Base-by-base conservation (phyloP, 2,888 invertebrate species). In the Caenorhabditis sinica region DNA sequence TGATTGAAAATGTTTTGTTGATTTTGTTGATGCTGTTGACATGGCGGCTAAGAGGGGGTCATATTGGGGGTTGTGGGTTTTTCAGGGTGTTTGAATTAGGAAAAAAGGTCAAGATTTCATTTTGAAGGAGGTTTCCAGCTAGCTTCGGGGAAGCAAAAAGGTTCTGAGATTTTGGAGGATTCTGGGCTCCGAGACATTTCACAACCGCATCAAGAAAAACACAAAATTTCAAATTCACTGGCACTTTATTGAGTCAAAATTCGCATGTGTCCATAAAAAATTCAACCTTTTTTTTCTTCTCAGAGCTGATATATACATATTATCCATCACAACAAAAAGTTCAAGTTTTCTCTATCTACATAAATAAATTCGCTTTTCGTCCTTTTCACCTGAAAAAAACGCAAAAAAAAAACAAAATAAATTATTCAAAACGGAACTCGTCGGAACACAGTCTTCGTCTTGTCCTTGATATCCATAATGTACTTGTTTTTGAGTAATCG, bases 401-500 rank as follows among this genome's bases (percentile, higher is more conserved):
- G 13, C 6, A 36, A 5, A 63, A 40, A n/a, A 30, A 43, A 56
- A 56, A 28, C 9, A 28, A 20, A 4, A 68, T 69, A 33, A 51
- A 43, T 28, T 25, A 79, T 79, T 83, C 68, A 83, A 53, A 83
- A 83, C 15, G 83, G 83, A 17, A 73, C 72, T 15, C 81, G 58
- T 45, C 76, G 40, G n/a, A 84, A 84, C 36, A 81, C 51, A 20
- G 76, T 72, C 25, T 68, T 81, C 23, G 69, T 51, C 33, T 63
- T 76, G 72, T 85, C 82, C 69, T 85, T 85, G 13, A 85, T 82
- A 74, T 85, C 82, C 85, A 85, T 85, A 9, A 77, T 72, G 63
- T 85, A 85, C 49, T 85, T 82, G 51, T 85, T 85, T 63, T 85
- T 82, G 3, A 85, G 33, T 13, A 77, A 28, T 53, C 85, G 69